Base-by-base conservation (phyloP, 2,113 vertebrate species). In the Chionomys nivalis region DNA sequence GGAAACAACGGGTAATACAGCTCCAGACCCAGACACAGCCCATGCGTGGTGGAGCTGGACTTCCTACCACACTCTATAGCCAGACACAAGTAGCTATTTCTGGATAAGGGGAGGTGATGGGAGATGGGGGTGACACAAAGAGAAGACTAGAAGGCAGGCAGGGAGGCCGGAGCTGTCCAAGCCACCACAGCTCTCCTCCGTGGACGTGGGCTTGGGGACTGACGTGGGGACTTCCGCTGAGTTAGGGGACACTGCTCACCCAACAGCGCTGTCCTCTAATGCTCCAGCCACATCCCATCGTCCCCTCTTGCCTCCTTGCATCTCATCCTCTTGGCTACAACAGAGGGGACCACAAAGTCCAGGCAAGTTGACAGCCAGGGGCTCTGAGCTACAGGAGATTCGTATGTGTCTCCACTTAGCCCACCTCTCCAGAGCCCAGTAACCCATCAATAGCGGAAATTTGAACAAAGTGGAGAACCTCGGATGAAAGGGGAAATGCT, bases 401-500 rank as follows among this genome's bases (percentile, higher is more conserved):
- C 95, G 96, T 98, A 19, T 47, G 79, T 94, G 75, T 98, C 97
- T 97, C 97, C 96, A 97, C 96, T 97, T 78, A 94, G 93, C 98
- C 98, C 98, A 98, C 97, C 97, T 98, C 97, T 98, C 96, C 95
- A 87, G 94, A 97, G 96, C 93, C 98, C 98, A 98, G 98, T 98
- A 98, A 98, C 97, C 97, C 97, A 95, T 93, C 97, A 98, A 95
- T 98, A 98, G 98, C 98, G 97, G 97, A 98, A 98, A 98, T 98
- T 98, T 98, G 96, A 98, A 98, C 98, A 98, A 98, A 98, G 97
- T 96, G 96, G 97, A 97, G 95, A 98, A 97, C 97, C 96, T 91
- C 97, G 96, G 98, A 98, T 98, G 94, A 97, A 98, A 97, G 98
- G 94, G 95, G 96, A 78, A 96, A 92, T 33, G 73, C 95, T 73